Evolutionary conservation across 92 coral and sea anemone species (phyloP).

Genomic region (Galaxea fascicularis): DNA sequence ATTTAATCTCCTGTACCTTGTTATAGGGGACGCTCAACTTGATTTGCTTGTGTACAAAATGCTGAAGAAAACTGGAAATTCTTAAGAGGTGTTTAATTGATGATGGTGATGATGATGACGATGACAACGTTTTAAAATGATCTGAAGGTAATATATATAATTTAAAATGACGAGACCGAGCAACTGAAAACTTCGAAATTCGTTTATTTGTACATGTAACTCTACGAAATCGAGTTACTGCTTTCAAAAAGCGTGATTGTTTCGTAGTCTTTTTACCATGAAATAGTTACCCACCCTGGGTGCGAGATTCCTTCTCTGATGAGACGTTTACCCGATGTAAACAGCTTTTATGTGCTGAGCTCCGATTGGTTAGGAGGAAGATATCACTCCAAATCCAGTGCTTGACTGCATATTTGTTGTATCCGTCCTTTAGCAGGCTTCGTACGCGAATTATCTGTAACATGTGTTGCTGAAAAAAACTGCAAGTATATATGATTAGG

Average conservation of each 20-base stretch:
- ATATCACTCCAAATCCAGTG: slow-evolving; percentile 33
- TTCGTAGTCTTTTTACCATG: not conserved
- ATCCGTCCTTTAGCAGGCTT: not conserved
- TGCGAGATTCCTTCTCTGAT: not conserved
- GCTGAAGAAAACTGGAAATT: too few species aligned
- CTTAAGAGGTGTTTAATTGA: too few species aligned
- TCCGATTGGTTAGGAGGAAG: slow-evolving; percentile 1
- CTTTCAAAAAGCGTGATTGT: too few species aligned
- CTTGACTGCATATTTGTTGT: slow-evolving; percentile 6
- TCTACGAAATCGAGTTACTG: too few species aligned
- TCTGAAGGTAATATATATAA: not conserved
- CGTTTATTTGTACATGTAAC: too few species aligned
- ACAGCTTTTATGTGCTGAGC: slow-evolving; percentile 19
- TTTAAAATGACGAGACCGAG: too few species aligned
- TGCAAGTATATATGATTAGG: not conserved
- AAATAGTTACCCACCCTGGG: slow-evolving; percentile 1
- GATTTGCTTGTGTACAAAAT: not conserved
- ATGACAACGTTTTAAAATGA: not conserved
- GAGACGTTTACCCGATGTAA: not conserved
- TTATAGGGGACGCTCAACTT: not conserved
- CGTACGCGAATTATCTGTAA: slow-evolving; percentile 9
- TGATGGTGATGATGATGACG: too few species aligned
- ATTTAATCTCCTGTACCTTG: too few species aligned
- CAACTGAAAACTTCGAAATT: too few species aligned
- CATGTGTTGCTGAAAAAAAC: not conserved